These are phyloP conservation scores for Leuctra nigra DNA, from an alignment of 2,888 invertebrate genomes.

Conservation along the genomic window DNA sequence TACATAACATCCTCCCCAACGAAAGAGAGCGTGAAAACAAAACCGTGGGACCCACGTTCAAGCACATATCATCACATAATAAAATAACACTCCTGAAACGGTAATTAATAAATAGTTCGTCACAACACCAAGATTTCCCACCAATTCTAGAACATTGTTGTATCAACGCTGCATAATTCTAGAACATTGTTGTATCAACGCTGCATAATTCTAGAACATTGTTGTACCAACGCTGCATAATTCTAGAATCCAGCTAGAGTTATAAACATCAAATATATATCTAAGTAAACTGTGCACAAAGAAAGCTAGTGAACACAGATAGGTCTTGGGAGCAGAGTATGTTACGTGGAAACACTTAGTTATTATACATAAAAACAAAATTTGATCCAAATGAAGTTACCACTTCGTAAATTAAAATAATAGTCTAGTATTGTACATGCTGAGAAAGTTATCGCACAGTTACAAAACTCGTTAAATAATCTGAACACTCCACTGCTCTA, in stretches of 20 bases:
- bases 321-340: neutral
- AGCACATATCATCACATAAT: slow-evolving; percentile 3
- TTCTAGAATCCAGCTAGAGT: slow-evolving; percentile 6
- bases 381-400: too few relatives aligned
- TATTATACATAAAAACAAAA: too few relatives aligned
- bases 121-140: slow-evolving; percentile 13
- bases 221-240: neutral
- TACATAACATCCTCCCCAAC: slow-evolving; percentile 16
- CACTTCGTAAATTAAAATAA: too few relatives aligned
- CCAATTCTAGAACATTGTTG: slow-evolving; percentile 10
- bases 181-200: neutral
- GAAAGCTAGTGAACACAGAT: slow-evolving; percentile 18
- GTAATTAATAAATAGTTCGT: neutral
- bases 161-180: slow-evolving; percentile 4
- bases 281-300: slow-evolving; percentile 1
- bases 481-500: too few relatives aligned
- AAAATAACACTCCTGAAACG: slow-evolving; percentile 12
- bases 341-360: too few relatives aligned
- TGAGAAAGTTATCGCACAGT: too few relatives aligned
- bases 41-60: neutral
- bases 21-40: slow-evolving; percentile 15
- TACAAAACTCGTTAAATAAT: too few relatives aligned
- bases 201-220: slow-evolving; percentile 10
- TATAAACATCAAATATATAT: neutral
- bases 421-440: too few relatives aligned